Evolutionary conservation across 2,797 vertebrate genomes (phyloP).

Genomic region (Sylvia borin): DNA sequence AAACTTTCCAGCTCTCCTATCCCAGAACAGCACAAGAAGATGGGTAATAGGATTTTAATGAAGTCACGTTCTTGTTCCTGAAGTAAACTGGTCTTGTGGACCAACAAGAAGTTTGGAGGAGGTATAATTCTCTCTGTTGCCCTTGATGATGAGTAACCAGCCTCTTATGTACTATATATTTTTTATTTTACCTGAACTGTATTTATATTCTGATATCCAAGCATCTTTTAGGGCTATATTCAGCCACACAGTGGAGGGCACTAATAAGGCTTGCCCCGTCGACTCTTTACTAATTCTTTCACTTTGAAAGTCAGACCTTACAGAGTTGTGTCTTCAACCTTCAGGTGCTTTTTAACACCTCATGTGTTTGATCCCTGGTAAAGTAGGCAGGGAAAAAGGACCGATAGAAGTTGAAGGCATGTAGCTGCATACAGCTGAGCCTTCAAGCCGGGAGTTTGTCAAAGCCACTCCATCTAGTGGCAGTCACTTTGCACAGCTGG

Average conservation of each 20-base stretch:
- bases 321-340: not conserved
- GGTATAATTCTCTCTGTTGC: not conserved
- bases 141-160: not conserved
- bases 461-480: slow-evolving; percentile 72
- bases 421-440: not conserved
- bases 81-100: not conserved
- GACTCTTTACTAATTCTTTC: slow-evolving; percentile 10
- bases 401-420: not conserved
- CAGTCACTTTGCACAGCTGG: slow-evolving; percentile 49
- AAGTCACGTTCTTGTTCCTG: not conserved
- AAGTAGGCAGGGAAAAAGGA: not conserved
- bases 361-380: not conserved
- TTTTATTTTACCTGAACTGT: not conserved
- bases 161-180: not conserved
- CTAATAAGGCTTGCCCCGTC: not conserved
- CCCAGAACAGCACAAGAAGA: not conserved
- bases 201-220: not conserved
- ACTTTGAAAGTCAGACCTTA: not conserved
- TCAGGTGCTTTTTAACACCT: not conserved
- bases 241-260: not conserved
- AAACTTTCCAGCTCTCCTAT: not conserved
- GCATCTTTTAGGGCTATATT: not conserved
- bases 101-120: not conserved
- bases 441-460: not conserved
- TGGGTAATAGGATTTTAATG: not conserved